Base-by-base conservation (phyloP, 2,797 vertebrate species). In the Alexandromys oeconomus region DNA sequence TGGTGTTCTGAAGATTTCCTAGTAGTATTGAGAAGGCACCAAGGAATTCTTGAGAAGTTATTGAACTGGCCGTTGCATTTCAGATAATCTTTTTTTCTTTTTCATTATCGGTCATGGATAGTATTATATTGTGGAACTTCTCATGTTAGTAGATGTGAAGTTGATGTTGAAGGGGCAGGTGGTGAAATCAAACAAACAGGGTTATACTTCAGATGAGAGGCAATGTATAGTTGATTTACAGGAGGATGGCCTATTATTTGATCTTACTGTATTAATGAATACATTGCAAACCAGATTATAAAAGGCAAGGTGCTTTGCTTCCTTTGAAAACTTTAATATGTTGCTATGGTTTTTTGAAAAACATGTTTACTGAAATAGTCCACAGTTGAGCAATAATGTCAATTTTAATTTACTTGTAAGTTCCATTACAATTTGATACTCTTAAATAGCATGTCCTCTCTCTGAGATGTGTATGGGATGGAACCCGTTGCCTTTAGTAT, bases 321-420 rank as follows among this genome's bases (percentile, higher is more conserved):
- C 57, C 84, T 96, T 97, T 96, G 65, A 84, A 97, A 90, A 89
- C 48, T 87, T 92, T 51, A 63, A 61, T 93, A 67, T 78, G n/a
- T 25, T 89, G 77, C 63, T 84, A 80, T 76, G n/a, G 89, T 85
- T 40, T 25, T 51, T 76, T 74, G 67, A 93, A 92, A 97, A 92
- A 3, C 59, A 95, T 94, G 34, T 92, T 97, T 90, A 21, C 23
- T 89, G 43, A 97, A 97, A 92, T 78, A 89, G 94, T 97, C 69
- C 17, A 31, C 81, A 79, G 2, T 46, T 95, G 92, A 97, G 48
- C 74, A 19, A 79, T 73, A 29, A 31, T 37, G 25, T 71, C 40
- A 91, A 67, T 95, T 31, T 4, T 97, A 79, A 63, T 82, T 96
- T 97, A 98, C 77, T 67, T 79, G 5, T 81, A 31, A 96, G 85